Evolutionary conservation across 2,888 invertebrate genomes (phyloP).

Genomic region (Seladonia tumulorum): DNA sequence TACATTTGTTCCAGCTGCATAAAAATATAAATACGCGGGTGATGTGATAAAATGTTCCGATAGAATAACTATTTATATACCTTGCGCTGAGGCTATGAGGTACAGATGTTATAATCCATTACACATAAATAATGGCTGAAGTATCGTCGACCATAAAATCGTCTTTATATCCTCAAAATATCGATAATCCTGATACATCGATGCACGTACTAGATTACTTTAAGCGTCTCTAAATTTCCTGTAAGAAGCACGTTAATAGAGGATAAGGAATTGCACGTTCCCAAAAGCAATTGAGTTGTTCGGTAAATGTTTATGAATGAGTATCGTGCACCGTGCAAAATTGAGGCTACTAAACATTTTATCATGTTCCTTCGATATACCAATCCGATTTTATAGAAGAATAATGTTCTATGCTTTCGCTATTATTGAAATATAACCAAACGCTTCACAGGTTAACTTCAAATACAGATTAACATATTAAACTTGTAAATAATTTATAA

Average conservation of each 20-base stretch:
- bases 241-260: slow-evolving; percentile 33
- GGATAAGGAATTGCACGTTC: not conserved
- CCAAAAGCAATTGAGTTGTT: not conserved
- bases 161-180: slow-evolving; percentile 56
- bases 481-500: not conserved
- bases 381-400: not conserved
- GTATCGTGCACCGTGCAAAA: not conserved
- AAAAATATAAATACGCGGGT: slow-evolving; percentile 12
- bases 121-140: slow-evolving; percentile 47
- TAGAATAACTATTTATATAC: slow-evolving; percentile 49
- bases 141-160: slow-evolving; percentile 46
- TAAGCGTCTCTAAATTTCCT: slow-evolving; percentile 51
- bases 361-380: not conserved
- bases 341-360: not conserved
- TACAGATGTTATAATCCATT: slow-evolving; percentile 59
- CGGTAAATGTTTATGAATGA: not conserved
- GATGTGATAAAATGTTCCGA: slow-evolving; percentile 15
- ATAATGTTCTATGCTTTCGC: not conserved
- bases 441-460: not conserved
- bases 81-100: slow-evolving; percentile 24
- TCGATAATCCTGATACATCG: slow-evolving; percentile 57
- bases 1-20: not conserved
- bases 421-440: not conserved
- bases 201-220: slow-evolving; percentile 28
- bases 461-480: not conserved